phyloP scores from a whole-genome alignment of 2,888 invertebrate genomes.

The Drosophila pseudotalamancana region DNA sequence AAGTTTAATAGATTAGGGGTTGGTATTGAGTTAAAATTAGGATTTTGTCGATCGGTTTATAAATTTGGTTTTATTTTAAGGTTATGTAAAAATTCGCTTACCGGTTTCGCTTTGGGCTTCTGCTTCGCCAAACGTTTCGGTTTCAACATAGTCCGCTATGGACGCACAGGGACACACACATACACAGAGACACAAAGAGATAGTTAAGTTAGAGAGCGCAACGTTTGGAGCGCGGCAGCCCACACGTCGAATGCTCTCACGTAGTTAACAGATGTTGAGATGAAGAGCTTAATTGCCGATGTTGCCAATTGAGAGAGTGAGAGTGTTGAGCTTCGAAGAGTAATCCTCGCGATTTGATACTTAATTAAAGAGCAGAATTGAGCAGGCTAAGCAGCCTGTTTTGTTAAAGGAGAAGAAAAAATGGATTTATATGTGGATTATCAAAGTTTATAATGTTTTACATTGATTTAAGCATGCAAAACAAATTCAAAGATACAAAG shows the following conservation, averaged over 20 bases:
- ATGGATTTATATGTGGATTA: conserved; percentile 42
- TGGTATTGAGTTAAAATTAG: conserved; percentile 2
- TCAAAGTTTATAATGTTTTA: conserved; percentile 22
- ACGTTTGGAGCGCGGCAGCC: conserved; percentile 13
- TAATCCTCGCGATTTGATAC: conserved; percentile 43
- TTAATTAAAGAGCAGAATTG: conserved; percentile 19
- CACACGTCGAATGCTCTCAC: conserved; percentile 22
- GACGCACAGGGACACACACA: conserved; percentile 70
- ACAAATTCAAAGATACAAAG: conserved; percentile 6
- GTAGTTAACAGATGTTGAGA: conserved; percentile 5
- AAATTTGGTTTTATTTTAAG: conserved; percentile 1
- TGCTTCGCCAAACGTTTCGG: conserved; percentile 83
- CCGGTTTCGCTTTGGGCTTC: conserved; percentile 84
- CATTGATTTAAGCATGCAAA: conserved; percentile 38
- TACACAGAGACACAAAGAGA: conserved; percentile 52
- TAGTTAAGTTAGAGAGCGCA: conserved; percentile 34
- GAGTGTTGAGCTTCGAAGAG: not conserved
- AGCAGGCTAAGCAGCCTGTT: conserved; percentile 42
- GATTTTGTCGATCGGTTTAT: conserved; percentile 7
- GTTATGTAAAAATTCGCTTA: conserved; percentile 63
- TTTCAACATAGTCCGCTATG: conserved; percentile 83
- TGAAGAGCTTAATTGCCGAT: conserved; percentile 14
- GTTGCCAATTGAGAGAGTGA: not conserved
- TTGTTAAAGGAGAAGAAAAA: conserved; percentile 34
- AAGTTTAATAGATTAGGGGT: conserved; percentile 3